Conservation (phyloP, 2,113 vertebrate species). For the Grammomys dolichurus region DNA sequence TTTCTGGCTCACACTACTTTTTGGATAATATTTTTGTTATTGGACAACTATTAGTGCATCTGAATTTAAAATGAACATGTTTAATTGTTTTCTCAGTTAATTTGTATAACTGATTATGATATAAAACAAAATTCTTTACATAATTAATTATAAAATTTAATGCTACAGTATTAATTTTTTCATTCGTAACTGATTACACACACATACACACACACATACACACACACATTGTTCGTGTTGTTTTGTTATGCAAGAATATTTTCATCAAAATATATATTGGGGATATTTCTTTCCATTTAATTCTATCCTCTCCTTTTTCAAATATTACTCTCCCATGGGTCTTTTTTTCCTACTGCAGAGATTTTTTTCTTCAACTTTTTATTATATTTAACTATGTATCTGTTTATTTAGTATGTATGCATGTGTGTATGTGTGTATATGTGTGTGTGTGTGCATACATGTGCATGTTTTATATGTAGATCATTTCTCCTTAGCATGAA, state of each 20-base stretch:
- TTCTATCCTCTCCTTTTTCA: background rate
- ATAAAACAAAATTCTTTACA: no score
- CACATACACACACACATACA: background rate
- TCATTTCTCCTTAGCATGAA: background rate
- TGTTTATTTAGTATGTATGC: background rate
- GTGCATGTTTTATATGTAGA: background rate
- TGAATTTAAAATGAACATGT: no score
- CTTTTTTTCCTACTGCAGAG: background rate
- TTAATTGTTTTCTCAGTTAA: no score
- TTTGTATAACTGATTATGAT: no score
- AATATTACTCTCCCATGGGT: background rate
- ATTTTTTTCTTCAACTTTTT: background rate
- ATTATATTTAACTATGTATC: background rate
- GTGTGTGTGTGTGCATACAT: background rate
- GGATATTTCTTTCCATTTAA: background rate
- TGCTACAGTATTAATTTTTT: no score
- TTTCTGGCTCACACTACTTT: no score
- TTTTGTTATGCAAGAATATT: background rate
- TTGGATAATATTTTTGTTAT: no score
- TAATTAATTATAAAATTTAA: no score
- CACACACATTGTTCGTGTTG: no score
- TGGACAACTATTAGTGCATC: no score
- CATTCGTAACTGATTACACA: background rate
- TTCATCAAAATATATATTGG: background rate
- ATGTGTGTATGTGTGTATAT: background rate